Evolutionary conservation across 2,888 invertebrate species (phyloP).

Genomic region (Rhagonycha fulva): DNA sequence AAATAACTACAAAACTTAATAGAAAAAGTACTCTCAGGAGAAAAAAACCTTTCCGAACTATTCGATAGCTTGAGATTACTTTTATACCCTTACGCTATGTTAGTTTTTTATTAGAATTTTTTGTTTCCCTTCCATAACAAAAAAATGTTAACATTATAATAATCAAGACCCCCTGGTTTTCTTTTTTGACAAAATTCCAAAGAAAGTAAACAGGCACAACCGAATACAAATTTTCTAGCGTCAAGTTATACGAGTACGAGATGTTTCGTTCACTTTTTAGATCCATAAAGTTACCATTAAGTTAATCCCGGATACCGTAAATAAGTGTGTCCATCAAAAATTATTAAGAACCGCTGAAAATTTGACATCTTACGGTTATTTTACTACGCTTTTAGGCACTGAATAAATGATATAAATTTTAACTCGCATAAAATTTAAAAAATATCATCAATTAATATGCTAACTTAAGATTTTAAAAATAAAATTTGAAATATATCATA

Average conservation of each 20-base stretch:
- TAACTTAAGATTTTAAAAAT: not conserved
- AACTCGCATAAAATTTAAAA: not conserved
- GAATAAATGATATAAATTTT: not conserved
- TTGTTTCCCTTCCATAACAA: not conserved
- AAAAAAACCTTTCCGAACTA: not conserved
- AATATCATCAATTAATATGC: not conserved
- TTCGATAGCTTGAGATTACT: not conserved
- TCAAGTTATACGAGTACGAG: not conserved
- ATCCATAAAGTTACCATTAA: not conserved
- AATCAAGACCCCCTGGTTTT: not conserved
- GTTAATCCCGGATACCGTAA: too few species aligned
- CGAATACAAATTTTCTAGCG: not conserved
- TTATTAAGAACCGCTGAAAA: not conserved
- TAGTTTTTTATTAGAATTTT: not conserved
- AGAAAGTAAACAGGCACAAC: not conserved
- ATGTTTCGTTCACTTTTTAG: not conserved
- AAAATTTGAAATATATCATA: not conserved
- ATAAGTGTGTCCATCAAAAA: not conserved
- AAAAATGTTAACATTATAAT: not conserved
- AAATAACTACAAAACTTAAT: not conserved
- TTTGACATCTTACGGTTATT: not conserved
- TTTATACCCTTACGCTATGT: not conserved
- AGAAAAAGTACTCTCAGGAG: not conserved
- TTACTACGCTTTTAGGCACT: not conserved
- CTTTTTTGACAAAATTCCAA: not conserved